These are phyloP conservation scores for Galeopsomyia nigrocyanea DNA, from an alignment of 2,888 invertebrate genomes.

Conservation along the genomic window DNA sequence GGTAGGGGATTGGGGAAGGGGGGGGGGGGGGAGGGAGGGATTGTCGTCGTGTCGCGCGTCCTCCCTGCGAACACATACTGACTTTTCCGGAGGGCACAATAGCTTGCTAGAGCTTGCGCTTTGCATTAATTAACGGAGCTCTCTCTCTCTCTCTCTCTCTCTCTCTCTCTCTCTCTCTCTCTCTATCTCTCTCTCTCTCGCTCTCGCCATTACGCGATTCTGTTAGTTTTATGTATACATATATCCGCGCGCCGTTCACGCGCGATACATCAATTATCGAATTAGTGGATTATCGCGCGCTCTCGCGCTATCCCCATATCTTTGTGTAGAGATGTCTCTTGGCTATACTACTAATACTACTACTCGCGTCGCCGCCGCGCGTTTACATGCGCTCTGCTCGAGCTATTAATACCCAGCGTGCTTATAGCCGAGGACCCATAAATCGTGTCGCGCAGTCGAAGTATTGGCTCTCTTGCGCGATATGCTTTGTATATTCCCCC, in stretches of 20 bases:
- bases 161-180: not conserved
- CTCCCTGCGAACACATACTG: conserved; percentile 24
- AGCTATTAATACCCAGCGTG: conserved; percentile 51
- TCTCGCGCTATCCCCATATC: not conserved
- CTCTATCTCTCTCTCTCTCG: not conserved
- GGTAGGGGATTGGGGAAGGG: no score
- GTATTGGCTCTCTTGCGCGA: conserved; percentile 21
- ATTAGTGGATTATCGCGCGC: conserved; percentile 61
- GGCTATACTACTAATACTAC: not conserved
- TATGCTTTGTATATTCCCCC: not conserved
- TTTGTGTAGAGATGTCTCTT: not conserved
- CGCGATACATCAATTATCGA: conserved; percentile 66
- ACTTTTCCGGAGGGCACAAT: conserved; percentile 22
- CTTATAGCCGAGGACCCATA: conserved; percentile 45
- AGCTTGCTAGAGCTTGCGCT: conserved; percentile 35
- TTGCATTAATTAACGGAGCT: conserved; percentile 55
- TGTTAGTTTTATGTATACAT: conserved; percentile 55
- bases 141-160: not conserved
- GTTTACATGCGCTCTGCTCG: conserved; percentile 55
- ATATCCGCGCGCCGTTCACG: conserved; percentile 17
- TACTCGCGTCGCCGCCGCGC: conserved; percentile 43
- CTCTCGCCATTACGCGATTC: conserved; percentile 49
- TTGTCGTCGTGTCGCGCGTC: not conserved
- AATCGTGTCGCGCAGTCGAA: conserved; percentile 49
- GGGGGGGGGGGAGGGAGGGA: no score